phyloP scores from a whole-genome alignment of 2,113 vertebrate species.

The Paratilapia polleni region DNA sequence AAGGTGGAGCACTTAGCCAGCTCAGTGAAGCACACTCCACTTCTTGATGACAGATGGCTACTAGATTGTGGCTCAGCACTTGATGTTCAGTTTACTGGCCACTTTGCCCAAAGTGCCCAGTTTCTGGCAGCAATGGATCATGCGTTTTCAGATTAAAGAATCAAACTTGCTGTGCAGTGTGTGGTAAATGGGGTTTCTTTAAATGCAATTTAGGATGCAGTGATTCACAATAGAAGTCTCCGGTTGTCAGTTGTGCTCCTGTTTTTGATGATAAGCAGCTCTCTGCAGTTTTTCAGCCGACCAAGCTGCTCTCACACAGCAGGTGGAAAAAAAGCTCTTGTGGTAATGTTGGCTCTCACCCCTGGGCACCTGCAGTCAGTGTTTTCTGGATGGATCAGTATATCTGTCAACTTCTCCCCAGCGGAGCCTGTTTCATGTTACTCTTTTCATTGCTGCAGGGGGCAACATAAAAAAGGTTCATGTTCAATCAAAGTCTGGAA shows the following conservation, averaged over 20 bases:
- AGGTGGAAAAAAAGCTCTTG: not conserved
- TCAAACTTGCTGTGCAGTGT: not conserved
- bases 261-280: constrained; percentile 21
- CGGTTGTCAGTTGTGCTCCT: not conserved
- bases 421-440: constrained; percentile 47
- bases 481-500: constrained; percentile 15
- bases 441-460: constrained; percentile 20
- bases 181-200: constrained; percentile 18
- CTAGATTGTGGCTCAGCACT: constrained; percentile 36
- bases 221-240: not conserved
- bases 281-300: constrained; percentile 22
- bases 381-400: constrained; percentile 66
- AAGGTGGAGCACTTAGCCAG: constrained; percentile 20
- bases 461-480: constrained; percentile 12
- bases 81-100: constrained; percentile 37
- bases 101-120: constrained; percentile 17
- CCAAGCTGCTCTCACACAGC: constrained; percentile 15
- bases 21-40: constrained; percentile 34
- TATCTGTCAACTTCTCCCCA: constrained; percentile 57
- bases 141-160: not conserved
- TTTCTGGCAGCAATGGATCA: constrained; percentile 14
- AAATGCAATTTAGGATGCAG: not conserved
- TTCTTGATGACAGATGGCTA: constrained; percentile 17
- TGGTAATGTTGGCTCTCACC: constrained; percentile 37
- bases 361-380: constrained; percentile 31